These are phyloP conservation scores for Caenorhabditis briggsae DNA, from an alignment of 1,140 invertebrate species.

Conservation along the genomic window DNA sequence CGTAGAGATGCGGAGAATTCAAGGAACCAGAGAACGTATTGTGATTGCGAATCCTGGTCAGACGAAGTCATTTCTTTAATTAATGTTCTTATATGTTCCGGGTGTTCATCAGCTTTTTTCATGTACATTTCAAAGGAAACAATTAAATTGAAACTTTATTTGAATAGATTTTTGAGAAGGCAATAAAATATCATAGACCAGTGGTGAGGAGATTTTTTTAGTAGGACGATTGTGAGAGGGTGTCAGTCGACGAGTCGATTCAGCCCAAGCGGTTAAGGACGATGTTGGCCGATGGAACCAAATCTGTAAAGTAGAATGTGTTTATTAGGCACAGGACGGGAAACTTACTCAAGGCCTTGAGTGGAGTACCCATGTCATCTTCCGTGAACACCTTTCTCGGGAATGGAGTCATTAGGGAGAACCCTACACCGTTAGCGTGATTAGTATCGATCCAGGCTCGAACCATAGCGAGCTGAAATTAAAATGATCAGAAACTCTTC, in stretches of 20 bases:
- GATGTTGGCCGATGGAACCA: slow-evolving; percentile 48
- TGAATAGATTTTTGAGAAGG: too few species aligned
- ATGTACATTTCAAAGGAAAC: too few species aligned
- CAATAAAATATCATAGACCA: too few species aligned
- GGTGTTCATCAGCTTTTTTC: too few species aligned
- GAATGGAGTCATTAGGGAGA: slow-evolving; percentile 88
- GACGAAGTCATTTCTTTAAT: slow-evolving; percentile 35
- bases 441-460: slow-evolving; percentile 87
- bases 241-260: not conserved
- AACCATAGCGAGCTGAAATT: slow-evolving; percentile 85
- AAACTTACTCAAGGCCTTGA: slow-evolving; percentile 85
- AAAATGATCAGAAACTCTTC: not conserved
- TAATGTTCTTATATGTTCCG: not conserved
- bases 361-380: slow-evolving; percentile 89
- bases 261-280: slow-evolving; percentile 13
- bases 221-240: not conserved
- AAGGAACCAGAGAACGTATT: slow-evolving; percentile 21
- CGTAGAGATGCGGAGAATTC: not conserved
- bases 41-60: slow-evolving; percentile 9
- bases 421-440: slow-evolving; percentile 82
- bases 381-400: slow-evolving; percentile 87
- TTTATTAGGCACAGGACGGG: not conserved
- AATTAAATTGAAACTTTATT: too few species aligned
- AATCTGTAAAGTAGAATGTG: slow-evolving; percentile 15
- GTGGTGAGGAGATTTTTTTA: not conserved